Percentiles rank a stretch among this genome's conserved stretches.
These are phyloP conservation scores for Zeus faber DNA, from an alignment of 2,113 vertebrate genomes.

Conservation along the genomic window DNA sequence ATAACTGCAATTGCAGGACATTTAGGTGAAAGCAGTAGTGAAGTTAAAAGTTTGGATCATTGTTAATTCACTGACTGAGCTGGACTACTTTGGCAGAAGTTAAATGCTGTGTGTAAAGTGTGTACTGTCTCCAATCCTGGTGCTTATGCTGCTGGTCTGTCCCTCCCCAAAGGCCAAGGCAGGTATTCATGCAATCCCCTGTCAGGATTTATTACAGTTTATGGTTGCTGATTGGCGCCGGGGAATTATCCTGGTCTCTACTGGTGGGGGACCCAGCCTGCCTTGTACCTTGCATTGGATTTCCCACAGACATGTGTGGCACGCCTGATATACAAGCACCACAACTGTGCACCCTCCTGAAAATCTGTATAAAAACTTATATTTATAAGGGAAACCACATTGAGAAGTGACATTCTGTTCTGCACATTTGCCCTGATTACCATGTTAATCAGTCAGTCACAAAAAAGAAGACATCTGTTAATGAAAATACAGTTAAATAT, in stretches of 20 bases:
- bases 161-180: slow-evolving; percentile 52
- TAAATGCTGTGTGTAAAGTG: too few relatives aligned
- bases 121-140: too few relatives aligned
- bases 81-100: too few relatives aligned
- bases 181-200: slow-evolving; percentile 45
- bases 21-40: too few relatives aligned
- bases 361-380: too few relatives aligned
- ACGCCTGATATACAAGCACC: slow-evolving; percentile 21
- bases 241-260: slow-evolving; percentile 56
- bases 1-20: too few relatives aligned
- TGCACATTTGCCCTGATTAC: slow-evolving; percentile 60
- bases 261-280: slow-evolving; percentile 39
- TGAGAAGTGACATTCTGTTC: slow-evolving; percentile 43
- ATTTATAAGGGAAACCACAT: too few relatives aligned
- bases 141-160: slow-evolving; percentile 24
- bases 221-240: slow-evolving; percentile 37
- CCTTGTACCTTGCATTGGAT: slow-evolving; percentile 68
- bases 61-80: too few relatives aligned
- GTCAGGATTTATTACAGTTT: slow-evolving; percentile 62
- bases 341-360: slow-evolving; percentile 35
- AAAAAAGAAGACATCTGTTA: too few relatives aligned
- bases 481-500: too few relatives aligned
- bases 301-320: slow-evolving; percentile 53
- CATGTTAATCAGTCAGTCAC: too few relatives aligned
- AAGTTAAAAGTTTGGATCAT: too few relatives aligned